Evolutionary conservation across 2,113 vertebrate genomes (phyloP).

Genomic region (Ictalurus punctatus): DNA sequence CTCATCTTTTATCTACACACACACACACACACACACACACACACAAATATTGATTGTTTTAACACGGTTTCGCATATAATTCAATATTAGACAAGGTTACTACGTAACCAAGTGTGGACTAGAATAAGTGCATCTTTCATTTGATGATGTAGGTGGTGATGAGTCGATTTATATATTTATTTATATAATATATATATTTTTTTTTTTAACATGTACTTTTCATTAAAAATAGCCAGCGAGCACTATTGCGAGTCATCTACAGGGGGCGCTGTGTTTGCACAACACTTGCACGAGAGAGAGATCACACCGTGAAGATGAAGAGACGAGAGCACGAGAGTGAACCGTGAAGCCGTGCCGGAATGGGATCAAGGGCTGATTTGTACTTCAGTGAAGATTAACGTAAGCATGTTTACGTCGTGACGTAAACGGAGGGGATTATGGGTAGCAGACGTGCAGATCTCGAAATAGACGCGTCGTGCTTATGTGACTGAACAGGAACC

Average conservation of each 20-base stretch:
- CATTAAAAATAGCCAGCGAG: neutral
- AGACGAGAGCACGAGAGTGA: neutral
- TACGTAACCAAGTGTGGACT: slow-evolving; percentile 68
- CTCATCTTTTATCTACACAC: slow-evolving; percentile 39
- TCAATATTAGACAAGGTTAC: slow-evolving; percentile 60
- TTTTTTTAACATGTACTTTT: neutral
- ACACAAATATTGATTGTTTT: slow-evolving; percentile 59
- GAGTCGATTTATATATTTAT: neutral
- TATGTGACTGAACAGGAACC: neutral
- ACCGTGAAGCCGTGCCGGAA: no score
- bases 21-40: slow-evolving; percentile 59
- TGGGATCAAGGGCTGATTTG: neutral
- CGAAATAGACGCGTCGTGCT: neutral
- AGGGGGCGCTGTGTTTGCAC: neutral
- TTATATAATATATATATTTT: neutral
- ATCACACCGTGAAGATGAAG: neutral
- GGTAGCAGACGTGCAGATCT: neutral
- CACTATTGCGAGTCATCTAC: neutral
- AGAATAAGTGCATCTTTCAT: slow-evolving; percentile 70
- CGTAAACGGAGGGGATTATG: neutral
- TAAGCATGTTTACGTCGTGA: neutral
- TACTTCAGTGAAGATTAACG: neutral
- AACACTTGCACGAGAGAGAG: neutral
- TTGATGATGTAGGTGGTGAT: slow-evolving; percentile 9
- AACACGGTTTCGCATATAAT: slow-evolving; percentile 62